Conservation (phyloP, 2,113 vertebrate species). For the Hystrix brachyura region DNA sequence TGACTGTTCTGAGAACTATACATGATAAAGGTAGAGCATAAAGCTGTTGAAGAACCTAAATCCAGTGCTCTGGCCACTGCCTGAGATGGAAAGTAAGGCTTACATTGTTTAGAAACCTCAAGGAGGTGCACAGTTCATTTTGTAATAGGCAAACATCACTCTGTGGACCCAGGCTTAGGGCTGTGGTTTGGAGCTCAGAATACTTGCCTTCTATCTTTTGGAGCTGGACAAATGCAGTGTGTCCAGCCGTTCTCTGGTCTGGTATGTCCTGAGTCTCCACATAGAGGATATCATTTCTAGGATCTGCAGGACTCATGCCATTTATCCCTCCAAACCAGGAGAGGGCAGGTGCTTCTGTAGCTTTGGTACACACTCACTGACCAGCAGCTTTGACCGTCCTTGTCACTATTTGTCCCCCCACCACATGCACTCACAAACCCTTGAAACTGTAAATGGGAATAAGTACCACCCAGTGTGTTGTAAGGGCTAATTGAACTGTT, state of each 20-base stretch:
- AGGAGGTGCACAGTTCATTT: neutral
- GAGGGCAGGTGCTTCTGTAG: neutral
- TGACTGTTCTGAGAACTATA: neutral
- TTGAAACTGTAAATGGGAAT: neutral
- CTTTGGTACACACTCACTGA: neutral
- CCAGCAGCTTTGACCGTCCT: neutral
- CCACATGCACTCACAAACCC: neutral
- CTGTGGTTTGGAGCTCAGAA: neutral
- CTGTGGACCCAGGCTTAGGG: neutral
- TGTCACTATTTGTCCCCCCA: neutral
- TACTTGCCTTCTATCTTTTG: neutral
- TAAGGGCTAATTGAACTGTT: neutral
- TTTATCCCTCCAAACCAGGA: neutral
- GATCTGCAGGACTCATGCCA: neutral
- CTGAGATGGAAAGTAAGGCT: neutral
- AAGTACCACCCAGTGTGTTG: neutral
- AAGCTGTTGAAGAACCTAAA: neutral
- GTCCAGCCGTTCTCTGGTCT: neutral
- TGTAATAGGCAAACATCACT: neutral
- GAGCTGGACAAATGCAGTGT: too few relatives aligned
- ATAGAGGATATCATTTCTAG: neutral
- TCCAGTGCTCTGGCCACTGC: neutral
- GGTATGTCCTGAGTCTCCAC: rapidly evolving
- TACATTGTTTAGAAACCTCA: neutral
- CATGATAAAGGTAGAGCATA: neutral